phyloP scores from a whole-genome alignment of 1,140 invertebrate species.

The Patella vulgata region DNA sequence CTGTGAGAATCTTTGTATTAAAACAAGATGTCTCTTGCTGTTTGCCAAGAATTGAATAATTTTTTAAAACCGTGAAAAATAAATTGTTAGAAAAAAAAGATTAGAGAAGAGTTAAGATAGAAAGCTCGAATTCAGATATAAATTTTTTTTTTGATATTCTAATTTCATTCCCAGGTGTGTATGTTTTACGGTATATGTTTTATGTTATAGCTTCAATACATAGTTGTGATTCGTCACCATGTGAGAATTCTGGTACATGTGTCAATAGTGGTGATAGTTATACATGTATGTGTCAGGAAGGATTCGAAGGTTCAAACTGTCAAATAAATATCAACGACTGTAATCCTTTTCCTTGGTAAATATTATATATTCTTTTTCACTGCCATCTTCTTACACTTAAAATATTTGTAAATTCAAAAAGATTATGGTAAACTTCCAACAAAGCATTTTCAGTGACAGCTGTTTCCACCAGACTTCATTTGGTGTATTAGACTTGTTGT shows the following conservation, averaged over 20 bases:
- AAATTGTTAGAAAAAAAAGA: too few relatives aligned
- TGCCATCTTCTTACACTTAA: neutral
- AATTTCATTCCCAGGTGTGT: neutral
- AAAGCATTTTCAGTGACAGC: too few relatives aligned
- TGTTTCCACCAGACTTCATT: too few relatives aligned
- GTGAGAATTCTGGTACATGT: constrained; percentile 92
- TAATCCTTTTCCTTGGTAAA: constrained; percentile 79
- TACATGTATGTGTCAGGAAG: constrained; percentile 81
- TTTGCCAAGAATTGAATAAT: too few relatives aligned
- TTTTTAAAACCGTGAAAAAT: neutral
- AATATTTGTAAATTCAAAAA: neutral
- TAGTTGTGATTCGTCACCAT: constrained; percentile 70
- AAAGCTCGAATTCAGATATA: neutral
- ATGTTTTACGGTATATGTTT: neutral
- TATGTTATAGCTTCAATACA: constrained; percentile 44
- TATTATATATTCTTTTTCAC: neutral
- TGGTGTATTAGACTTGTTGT: too few relatives aligned
- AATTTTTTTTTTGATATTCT: neutral
- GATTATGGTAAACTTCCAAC: too few relatives aligned
- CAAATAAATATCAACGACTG: constrained; percentile 96
- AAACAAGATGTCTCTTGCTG: too few relatives aligned
- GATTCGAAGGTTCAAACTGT: constrained; percentile 96
- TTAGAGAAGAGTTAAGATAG: neutral
- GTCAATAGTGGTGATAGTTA: constrained; percentile 70
- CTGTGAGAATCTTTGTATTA: too few relatives aligned